These are phyloP conservation scores for Alexandromys fortis DNA, from an alignment of 2,113 vertebrate genomes.

Conservation along the genomic window DNA sequence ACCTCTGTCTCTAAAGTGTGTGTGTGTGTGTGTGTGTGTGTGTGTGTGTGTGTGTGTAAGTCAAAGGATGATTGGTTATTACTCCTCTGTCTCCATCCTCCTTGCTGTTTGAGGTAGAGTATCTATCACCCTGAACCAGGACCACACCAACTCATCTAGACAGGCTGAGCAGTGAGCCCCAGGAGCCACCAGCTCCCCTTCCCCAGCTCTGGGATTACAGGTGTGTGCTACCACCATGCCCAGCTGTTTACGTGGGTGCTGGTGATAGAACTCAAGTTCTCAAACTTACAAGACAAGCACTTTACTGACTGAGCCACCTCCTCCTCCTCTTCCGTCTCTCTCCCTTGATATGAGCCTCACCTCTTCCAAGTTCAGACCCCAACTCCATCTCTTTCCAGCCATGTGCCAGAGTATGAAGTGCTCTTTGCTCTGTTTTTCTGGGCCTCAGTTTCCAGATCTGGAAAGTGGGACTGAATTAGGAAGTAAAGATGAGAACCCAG, in stretches of 20 bases:
- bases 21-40: background rate
- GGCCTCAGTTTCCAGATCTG: constrained; percentile 18
- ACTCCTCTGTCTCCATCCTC: background rate
- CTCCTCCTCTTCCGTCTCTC: background rate
- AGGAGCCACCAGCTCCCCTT: background rate
- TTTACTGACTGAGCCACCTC: background rate
- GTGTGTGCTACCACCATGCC: background rate
- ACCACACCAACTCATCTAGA: too few species aligned
- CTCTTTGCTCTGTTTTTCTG: background rate
- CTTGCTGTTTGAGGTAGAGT: background rate
- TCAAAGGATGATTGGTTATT: background rate
- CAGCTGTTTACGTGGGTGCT: background rate
- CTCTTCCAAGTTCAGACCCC: background rate
- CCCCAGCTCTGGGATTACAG: background rate
- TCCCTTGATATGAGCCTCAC: background rate
- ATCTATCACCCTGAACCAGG: background rate
- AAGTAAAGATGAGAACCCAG: background rate
- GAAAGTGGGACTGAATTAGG: background rate
- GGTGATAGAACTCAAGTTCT: background rate
- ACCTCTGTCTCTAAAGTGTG: background rate
- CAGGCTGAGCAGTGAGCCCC: background rate
- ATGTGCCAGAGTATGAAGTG: background rate
- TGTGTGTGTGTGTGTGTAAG: background rate
- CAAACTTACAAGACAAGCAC: too few species aligned
- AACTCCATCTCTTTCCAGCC: background rate